Conservation (phyloP, 2,113 vertebrate genomes). For the Dissostichus mawsoni region DNA sequence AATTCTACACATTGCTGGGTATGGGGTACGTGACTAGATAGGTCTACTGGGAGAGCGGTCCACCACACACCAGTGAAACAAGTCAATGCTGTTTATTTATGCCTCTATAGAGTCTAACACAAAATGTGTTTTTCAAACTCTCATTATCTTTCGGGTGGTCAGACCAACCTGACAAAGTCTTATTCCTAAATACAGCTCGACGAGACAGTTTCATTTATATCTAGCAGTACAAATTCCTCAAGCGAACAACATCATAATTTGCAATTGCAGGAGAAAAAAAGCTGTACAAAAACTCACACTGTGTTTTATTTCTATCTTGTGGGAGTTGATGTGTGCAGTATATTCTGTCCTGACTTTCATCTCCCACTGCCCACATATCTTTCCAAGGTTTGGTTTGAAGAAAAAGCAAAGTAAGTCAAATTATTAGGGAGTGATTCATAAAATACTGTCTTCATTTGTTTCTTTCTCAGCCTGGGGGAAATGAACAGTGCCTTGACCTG, state of each 20-base stretch:
- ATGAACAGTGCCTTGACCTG: slow-evolving; percentile 58
- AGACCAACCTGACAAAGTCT: slow-evolving; percentile 23
- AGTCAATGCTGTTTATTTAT: slow-evolving; percentile 1
- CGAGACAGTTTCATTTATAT: background rate
- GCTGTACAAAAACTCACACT: background rate
- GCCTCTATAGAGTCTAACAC: background rate
- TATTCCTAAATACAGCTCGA: background rate
- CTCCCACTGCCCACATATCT: slow-evolving; percentile 28
- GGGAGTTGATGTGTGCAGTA: slow-evolving; percentile 39
- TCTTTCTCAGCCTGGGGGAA: slow-evolving; percentile 39
- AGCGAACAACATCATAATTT: slow-evolving; percentile 16
- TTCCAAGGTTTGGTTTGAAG: slow-evolving; percentile 18
- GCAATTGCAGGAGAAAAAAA: slow-evolving; percentile 18
- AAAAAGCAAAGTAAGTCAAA: background rate
- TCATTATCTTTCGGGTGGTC: slow-evolving; percentile 24
- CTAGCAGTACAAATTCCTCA: background rate
- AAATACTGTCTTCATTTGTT: slow-evolving; percentile 34
- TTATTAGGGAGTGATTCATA: slow-evolving; percentile 19
- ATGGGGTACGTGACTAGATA: slow-evolving; percentile 3
- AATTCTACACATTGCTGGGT: slow-evolving; percentile 45
- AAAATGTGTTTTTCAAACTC: slow-evolving; percentile 17
- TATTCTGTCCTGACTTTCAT: slow-evolving; percentile 37
- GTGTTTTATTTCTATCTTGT: slow-evolving; percentile 32
- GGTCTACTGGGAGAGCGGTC: slow-evolving; percentile 17
- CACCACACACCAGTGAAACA: slow-evolving; percentile 8